Evolutionary conservation across 2,888 invertebrate genomes (phyloP).

Genomic region (Troides oblongomaculatus): DNA sequence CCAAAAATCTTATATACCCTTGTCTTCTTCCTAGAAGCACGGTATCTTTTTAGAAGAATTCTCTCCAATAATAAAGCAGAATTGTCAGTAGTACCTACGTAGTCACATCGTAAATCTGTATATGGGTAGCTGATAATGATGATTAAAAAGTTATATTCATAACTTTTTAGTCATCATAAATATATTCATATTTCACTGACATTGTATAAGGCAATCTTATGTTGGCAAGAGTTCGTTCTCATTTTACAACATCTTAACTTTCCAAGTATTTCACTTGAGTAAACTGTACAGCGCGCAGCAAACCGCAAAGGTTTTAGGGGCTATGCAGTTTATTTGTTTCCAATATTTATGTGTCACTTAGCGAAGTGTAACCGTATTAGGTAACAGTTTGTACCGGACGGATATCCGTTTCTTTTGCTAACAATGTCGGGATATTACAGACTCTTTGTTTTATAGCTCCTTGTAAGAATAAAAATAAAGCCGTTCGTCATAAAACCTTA

Average conservation of each 20-base stretch:
- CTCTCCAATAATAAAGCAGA: no score
- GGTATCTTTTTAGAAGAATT: no score
- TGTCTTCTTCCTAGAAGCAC: no score
- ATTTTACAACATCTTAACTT: slow-evolving; percentile 20
- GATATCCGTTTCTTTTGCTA: slow-evolving; percentile 14
- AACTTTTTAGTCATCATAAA: background rate
- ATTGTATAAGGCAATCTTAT: background rate
- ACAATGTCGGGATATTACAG: slow-evolving; percentile 19
- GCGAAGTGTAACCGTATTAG: slow-evolving; percentile 26
- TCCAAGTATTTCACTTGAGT: slow-evolving; percentile 10
- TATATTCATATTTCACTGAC: background rate
- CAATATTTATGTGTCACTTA: slow-evolving; percentile 30
- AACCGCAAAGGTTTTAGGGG: slow-evolving; percentile 27
- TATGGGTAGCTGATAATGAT: no score
- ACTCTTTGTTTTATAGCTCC: slow-evolving; percentile 4
- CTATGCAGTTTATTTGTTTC: slow-evolving; percentile 29
- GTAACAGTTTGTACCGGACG: slow-evolving; percentile 13
- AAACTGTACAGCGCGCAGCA: slow-evolving; percentile 26
- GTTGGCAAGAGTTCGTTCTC: background rate
- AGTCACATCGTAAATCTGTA: no score
- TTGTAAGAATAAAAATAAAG: background rate
- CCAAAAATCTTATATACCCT: no score
- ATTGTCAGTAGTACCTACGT: no score
- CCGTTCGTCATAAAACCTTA: background rate
- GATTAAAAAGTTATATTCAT: background rate